Evolutionary conservation across 2,888 invertebrate genomes (phyloP), one percentile per base, ranked within the genome.

Genomic region (Pantelozetes paolii): DNA sequence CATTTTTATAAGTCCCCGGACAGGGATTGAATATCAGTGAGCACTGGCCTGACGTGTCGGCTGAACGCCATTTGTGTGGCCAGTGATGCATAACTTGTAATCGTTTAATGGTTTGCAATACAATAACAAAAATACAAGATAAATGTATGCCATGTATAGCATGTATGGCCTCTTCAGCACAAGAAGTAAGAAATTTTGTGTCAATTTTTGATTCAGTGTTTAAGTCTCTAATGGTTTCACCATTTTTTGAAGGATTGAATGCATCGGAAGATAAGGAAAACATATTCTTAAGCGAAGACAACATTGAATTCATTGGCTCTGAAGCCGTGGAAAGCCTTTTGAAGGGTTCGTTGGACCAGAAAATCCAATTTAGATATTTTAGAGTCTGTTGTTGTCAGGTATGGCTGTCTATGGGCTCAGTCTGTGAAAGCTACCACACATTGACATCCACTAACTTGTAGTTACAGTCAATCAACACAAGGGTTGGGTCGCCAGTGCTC

Each of bases 81-180:
- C 20, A 67, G 42, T 67, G 67, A 67, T 67, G 67, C 67, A 67
- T 67, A 67, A 67, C 36, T 67, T 42, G 67, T 42, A 67, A 67
- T 67, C 36, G 67, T 67, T 67, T 42, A 42, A 67, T 42, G 42
- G 67, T 42, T 42, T 42, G 40, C 11, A 18, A 23, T 15, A 67
- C 67, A 67, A 23, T 8, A 62, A 62, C 62, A 62, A n/a, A 30
- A 67, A 67, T 26, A 26, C 32, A n/a, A 40, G 23, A 42, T 20
- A 42, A 42, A 67, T 67, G 42, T 18, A 40, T 67, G 18, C 11
- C 26, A 13, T 54, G 26, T 54, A n/a, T 15, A 20, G n/a, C 15
- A 18, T 45, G n/a, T 13, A 45, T 2, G 45, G n/a, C 45, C 45
- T 18, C n/a, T 11, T 62, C 62, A 9, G 26, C 6, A 30, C 11